Conservation (phyloP, 2,888 invertebrate genomes). For the Drosophila rubida region DNA sequence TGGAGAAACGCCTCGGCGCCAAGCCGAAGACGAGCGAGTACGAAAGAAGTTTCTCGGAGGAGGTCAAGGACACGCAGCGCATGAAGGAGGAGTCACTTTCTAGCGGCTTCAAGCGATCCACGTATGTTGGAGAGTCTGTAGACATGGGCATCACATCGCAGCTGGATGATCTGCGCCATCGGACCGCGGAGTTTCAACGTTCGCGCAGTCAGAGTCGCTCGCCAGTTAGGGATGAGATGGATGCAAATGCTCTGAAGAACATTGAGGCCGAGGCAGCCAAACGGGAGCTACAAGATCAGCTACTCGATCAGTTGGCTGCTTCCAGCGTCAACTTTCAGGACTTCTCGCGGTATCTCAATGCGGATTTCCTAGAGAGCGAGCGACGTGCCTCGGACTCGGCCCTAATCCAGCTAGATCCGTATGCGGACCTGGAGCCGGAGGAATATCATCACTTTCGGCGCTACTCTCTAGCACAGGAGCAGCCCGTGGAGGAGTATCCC, state of each 20-base stretch:
- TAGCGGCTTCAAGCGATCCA: constrained; percentile 62
- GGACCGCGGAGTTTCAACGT: constrained; percentile 79
- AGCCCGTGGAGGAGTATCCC: constrained; percentile 82
- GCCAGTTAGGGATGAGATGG: constrained; percentile 56
- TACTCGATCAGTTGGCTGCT: constrained; percentile 77
- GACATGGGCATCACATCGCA: constrained; percentile 62
- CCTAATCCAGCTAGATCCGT: constrained; percentile 65
- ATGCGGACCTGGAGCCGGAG: constrained; percentile 80
- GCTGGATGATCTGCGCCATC: constrained; percentile 78
- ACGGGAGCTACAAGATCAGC: constrained; percentile 75
- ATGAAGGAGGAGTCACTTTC: constrained; percentile 63
- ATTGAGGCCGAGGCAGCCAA: constrained; percentile 69
- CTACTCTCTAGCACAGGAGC: constrained; percentile 82
- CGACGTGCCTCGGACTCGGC: constrained; percentile 83
- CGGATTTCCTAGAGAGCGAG: constrained; percentile 79
- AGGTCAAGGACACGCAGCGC: constrained; percentile 62
- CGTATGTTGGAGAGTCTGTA: constrained; percentile 64
- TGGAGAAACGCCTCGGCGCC: constrained; percentile 65
- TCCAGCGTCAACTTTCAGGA: constrained; percentile 77
- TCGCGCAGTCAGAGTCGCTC: constrained; percentile 83
- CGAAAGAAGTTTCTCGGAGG: constrained; percentile 62
- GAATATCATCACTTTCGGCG: constrained; percentile 84
- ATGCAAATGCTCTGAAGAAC: constrained; percentile 45
- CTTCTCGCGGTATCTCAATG: constrained; percentile 76
- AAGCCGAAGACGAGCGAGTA: constrained; percentile 73